Percentiles rank a stretch among this genome's conserved stretches.
Evolutionary conservation across 2,888 invertebrate genomes (phyloP).

Genomic region (Achlya flavicornis): DNA sequence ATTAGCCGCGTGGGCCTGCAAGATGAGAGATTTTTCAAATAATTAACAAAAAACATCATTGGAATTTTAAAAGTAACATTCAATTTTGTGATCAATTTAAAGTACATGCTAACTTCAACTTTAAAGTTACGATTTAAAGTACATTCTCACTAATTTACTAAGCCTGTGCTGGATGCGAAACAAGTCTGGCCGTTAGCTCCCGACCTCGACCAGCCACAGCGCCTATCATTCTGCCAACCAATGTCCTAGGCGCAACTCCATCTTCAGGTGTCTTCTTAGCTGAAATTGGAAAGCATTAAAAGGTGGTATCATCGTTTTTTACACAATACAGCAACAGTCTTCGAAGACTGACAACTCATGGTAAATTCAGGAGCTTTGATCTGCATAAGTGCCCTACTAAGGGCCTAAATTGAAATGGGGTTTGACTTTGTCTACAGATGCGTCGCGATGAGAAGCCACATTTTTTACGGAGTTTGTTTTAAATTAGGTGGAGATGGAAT

Average conservation of each 20-base stretch:
- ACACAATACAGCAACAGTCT: no score
- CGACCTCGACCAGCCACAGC: constrained; percentile 72
- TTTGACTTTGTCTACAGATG: background rate
- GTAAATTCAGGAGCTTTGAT: no score
- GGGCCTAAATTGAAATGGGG: no score
- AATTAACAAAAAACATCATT: no score
- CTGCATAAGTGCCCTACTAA: no score
- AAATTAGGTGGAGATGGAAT: no score
- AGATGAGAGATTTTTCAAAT: background rate
- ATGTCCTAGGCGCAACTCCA: constrained; percentile 40
- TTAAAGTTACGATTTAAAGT: background rate
- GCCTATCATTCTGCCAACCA: constrained; percentile 68
- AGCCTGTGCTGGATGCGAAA: constrained; percentile 52
- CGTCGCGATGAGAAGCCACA: background rate
- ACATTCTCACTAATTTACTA: constrained; percentile 21
- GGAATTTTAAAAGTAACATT: background rate
- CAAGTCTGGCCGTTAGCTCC: constrained; percentile 66
- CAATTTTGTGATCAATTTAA: background rate
- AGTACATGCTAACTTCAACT: background rate
- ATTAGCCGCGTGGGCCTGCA: background rate
- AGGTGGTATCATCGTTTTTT: no score
- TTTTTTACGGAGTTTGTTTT: no score
- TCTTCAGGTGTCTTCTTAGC: constrained; percentile 42
- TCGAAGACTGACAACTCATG: no score
- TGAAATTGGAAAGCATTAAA: constrained; percentile 18